phyloP scores from a whole-genome alignment of 1,140 invertebrate species.

The Cyclina sinensis region DNA sequence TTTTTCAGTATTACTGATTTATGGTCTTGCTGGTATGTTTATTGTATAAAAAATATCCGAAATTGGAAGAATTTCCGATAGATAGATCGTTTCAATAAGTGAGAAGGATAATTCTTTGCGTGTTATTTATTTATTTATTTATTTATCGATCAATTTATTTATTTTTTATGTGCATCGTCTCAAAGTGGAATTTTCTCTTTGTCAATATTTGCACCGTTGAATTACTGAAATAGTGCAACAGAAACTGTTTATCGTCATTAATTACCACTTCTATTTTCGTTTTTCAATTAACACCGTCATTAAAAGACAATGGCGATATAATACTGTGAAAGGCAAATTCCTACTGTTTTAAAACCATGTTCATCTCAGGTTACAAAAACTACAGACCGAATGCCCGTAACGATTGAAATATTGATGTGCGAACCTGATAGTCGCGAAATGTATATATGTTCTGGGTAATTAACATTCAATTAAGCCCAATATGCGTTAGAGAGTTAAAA shows the following conservation, averaged over 20 bases:
- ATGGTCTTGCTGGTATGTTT: too few species aligned
- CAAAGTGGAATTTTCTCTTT: too few species aligned
- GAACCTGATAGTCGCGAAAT: slow-evolving; percentile 19
- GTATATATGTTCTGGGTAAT: slow-evolving; percentile 51
- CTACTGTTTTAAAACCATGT: slow-evolving; percentile 8
- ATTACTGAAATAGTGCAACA: not conserved
- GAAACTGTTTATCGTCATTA: not conserved
- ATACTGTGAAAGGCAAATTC: not conserved
- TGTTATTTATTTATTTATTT: too few species aligned
- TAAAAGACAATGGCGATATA: not conserved
- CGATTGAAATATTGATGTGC: slow-evolving; percentile 28
- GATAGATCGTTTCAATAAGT: too few species aligned
- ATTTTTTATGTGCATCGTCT: too few species aligned
- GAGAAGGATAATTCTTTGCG: too few species aligned
- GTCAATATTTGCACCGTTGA: not conserved
- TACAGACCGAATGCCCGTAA: slow-evolving; percentile 9
- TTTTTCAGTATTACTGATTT: too few species aligned
- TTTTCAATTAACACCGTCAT: slow-evolving; percentile 22
- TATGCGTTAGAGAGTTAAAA: slow-evolving; percentile 56
- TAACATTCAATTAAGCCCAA: slow-evolving; percentile 67
- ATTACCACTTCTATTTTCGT: slow-evolving; percentile 8
- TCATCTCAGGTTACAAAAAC: not conserved
- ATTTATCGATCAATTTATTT: too few species aligned
- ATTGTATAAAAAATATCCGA: too few species aligned
- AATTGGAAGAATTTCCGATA: too few species aligned